Evolutionary conservation across 2,797 vertebrate species (phyloP), one percentile per base, ranked within the genome.

Genomic region (Liparis tanakae): DNA sequence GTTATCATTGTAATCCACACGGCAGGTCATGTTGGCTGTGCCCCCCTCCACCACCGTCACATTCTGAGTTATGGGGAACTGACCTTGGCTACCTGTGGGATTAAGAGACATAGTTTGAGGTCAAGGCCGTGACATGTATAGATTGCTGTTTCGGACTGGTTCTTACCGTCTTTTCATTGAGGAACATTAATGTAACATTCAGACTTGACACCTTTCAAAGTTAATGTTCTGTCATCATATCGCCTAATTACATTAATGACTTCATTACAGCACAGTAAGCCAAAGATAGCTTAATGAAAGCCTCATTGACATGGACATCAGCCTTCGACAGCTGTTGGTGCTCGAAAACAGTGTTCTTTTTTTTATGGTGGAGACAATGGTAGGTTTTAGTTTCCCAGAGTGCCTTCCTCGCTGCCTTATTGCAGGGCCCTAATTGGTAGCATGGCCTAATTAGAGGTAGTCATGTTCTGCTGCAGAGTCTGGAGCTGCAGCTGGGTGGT

Each of bases 1-100:
- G 96, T 99, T 98, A 97, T 99, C 98, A 95, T 99, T 99, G 95
- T 96, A 96, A 95, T 99, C 98, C 93, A 99, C 98, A 79, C 97
- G 96, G 91, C 98, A 99, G 95, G 98, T 99, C 96, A 99, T 94
- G 94, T 97, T 98, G 89, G 96, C 96, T 66, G 95, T 95, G 92
- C 94, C 95, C 58, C 97, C 98, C 96, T 99, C 97, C 84, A 98
- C 95, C 88, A 96, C 97, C 4, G 98, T 99, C 92, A 98, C 96
- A 87, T 99, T 99, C 94, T 98, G 97, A 87, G 97, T 98, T 71
- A 97, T 95, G 83, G 98, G 98, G 93, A 97, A 97, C 92, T 99
- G 98, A 88, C 96, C 95, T 85, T 92, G 90, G 84, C 87, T 83
- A 76, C 91, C 92, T 93, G 91, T 80, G 65, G 83, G 72, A 87